Evolutionary conservation across 2,113 vertebrate species (phyloP).

Genomic region (Pseudonaja textilis): DNA sequence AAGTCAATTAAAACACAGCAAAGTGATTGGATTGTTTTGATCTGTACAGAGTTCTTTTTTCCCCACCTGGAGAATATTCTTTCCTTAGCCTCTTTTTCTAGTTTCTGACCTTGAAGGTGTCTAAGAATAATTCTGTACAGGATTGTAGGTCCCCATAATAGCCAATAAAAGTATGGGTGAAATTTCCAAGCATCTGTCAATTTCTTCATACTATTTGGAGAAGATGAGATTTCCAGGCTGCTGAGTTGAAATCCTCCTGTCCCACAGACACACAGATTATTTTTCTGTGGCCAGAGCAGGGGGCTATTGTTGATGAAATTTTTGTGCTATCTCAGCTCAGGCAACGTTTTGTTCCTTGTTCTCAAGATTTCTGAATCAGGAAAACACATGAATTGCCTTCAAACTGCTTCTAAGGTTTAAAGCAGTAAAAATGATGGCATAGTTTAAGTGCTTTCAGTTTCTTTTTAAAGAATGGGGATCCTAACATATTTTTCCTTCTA

Average conservation of each 20-base stretch:
- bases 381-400: neutral
- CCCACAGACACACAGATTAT: neutral
- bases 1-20: neutral
- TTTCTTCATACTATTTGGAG: neutral
- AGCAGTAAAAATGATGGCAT: neutral
- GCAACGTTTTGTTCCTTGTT: neutral
- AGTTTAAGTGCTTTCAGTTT: neutral
- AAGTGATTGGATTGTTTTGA: neutral
- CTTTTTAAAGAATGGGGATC: neutral
- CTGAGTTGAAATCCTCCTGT: neutral
- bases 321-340: neutral
- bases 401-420: neutral
- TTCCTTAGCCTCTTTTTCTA: neutral
- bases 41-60: neutral
- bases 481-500: neutral
- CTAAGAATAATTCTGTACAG: neutral
- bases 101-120: neutral
- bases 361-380: neutral
- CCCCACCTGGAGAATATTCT: neutral
- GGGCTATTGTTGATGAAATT: neutral
- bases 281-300: neutral
- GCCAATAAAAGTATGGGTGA: neutral
- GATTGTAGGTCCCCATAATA: neutral
- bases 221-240: neutral
- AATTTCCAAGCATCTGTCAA: neutral